Percentiles rank a stretch among this genome's conserved stretches.
These are phyloP conservation scores for Isoperla grammatica DNA, from an alignment of 2,888 invertebrate species.

Conservation along the genomic window DNA sequence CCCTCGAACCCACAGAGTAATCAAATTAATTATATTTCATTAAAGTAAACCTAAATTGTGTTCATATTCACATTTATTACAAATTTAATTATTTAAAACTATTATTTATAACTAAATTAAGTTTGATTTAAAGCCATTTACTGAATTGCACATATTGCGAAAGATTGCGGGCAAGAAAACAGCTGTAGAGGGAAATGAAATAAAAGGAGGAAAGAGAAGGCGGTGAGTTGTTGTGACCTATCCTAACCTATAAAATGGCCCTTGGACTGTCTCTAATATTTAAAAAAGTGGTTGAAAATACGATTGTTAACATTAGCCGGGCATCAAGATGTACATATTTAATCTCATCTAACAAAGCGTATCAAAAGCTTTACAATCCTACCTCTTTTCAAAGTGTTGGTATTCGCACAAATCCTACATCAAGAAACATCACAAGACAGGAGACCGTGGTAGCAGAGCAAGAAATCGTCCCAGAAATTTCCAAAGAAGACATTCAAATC, in stretches of 20 bases:
- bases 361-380: too few relatives aligned
- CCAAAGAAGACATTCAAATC: neutral
- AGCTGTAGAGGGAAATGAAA: too few relatives aligned
- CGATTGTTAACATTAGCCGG: neutral
- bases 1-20: neutral
- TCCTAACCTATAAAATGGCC: too few relatives aligned
- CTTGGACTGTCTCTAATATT: too few relatives aligned
- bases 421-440: neutral
- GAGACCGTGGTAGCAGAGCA: conserved; percentile 3
- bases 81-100: too few relatives aligned
- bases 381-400: neutral
- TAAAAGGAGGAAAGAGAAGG: too few relatives aligned
- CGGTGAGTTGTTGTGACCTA: too few relatives aligned
- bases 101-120: neutral
- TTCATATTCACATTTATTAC: too few relatives aligned
- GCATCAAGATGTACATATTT: too few relatives aligned
- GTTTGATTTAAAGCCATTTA: neutral
- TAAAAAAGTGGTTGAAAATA: too few relatives aligned
- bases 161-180: neutral
- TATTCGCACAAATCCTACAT: neutral
- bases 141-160: neutral
- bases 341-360: too few relatives aligned
- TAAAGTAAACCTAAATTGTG: too few relatives aligned
- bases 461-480: neutral
- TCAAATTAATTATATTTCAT: neutral